phyloP scores from a whole-genome alignment of 2,113 vertebrate species.

The Coregonus clupeaformis region DNA sequence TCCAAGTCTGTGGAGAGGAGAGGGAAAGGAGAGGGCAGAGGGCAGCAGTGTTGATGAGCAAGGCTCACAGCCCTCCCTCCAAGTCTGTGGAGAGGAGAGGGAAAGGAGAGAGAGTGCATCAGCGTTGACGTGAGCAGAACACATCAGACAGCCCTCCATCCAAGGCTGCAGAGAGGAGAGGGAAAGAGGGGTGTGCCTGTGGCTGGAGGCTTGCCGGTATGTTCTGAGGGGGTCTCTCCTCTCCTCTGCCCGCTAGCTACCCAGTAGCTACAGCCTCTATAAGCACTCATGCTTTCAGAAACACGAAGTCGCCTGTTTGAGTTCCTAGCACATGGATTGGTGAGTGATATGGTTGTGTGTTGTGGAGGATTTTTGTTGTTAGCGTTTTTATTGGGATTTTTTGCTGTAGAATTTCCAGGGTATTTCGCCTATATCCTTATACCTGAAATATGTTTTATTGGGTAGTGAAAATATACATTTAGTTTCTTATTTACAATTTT shows the following conservation, averaged over 20 bases:
- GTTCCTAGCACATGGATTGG: conserved; percentile 72
- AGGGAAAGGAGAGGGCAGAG: conserved; percentile 9
- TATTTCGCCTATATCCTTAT: too few species aligned
- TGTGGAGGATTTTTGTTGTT: background rate
- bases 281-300: conserved; percentile 63
- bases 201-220: conserved; percentile 1
- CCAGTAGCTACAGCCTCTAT: background rate
- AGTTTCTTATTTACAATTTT: too few species aligned
- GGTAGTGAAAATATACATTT: too few species aligned
- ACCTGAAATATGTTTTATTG: too few species aligned
- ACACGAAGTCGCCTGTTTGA: conserved; percentile 74
- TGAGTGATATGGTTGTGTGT: conserved; percentile 58
- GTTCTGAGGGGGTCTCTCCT: conserved; percentile 33
- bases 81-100: background rate
- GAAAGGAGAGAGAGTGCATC: background rate
- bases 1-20: conserved; percentile 10
- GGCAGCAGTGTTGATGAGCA: background rate
- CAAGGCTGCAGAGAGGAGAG: conserved; percentile 11
- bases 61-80: background rate
- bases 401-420: too few species aligned
- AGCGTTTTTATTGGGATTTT: background rate
- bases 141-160: conserved; percentile 13
- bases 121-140: too few species aligned
- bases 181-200: conserved; percentile 22
- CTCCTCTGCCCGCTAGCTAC: conserved; percentile 10